Percentiles rank a stretch among this genome's conserved stretches.
Evolutionary conservation across 2,888 invertebrate species (phyloP).

Genomic region (Xestia c-nigrum): DNA sequence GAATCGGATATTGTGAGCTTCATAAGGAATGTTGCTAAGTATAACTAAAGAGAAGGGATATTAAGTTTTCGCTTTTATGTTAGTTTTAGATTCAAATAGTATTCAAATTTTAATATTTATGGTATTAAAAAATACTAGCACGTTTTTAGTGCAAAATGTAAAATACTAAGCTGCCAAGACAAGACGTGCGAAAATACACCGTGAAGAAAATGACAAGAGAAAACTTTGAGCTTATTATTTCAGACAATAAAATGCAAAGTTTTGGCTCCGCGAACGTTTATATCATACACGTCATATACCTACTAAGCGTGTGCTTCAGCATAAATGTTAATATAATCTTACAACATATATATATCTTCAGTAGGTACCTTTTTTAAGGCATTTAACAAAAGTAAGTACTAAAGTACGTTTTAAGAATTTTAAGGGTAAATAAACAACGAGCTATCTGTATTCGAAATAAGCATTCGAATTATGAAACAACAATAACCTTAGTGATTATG

Average conservation of each 20-base stretch:
- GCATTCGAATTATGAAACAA: not conserved
- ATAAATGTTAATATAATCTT: too few species aligned
- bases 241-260: slow-evolving; percentile 5
- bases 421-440: not conserved
- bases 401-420: not conserved
- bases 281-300: not conserved
- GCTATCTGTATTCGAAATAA: not conserved
- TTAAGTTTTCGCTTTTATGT: too few species aligned
- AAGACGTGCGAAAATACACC: not conserved
- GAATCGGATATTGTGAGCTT: not conserved
- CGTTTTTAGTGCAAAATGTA: not conserved
- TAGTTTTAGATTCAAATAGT: not conserved
- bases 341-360: not conserved
- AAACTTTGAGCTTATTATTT: not conserved
- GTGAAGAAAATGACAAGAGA: not conserved
- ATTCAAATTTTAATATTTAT: not conserved
- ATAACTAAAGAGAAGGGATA: too few species aligned
- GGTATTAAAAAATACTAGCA: not conserved
- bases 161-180: not conserved
- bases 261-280: not conserved
- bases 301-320: not conserved
- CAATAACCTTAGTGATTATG: slow-evolving; percentile 4
- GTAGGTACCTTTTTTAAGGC: not conserved
- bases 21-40: not conserved
- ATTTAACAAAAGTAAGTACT: not conserved